Evolutionary conservation across 2,113 vertebrate species (phyloP).

Genomic region (Phyllostomus hastatus): DNA sequence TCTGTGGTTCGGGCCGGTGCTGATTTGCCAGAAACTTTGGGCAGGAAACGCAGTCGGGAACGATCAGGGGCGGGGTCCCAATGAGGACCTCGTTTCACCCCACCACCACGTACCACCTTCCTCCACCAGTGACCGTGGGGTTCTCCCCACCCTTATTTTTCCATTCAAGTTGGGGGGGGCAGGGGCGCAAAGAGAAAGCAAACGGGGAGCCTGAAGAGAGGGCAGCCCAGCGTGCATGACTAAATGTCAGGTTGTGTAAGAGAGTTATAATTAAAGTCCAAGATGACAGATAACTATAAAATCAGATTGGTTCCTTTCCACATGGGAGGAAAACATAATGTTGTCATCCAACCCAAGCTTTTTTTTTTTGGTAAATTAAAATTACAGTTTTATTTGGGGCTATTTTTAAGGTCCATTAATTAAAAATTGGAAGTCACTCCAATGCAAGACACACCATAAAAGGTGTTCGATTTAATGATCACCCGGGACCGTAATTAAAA

Average conservation of each 20-base stretch:
- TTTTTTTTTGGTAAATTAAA: constrained; percentile 60
- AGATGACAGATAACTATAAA: constrained; percentile 72
- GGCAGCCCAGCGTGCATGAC: not conserved
- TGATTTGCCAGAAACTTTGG: too few species aligned
- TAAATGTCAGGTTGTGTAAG: constrained; percentile 59
- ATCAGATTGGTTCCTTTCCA: constrained; percentile 67
- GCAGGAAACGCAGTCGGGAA: not conserved
- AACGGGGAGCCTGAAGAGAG: not conserved
- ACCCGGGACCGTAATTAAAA: constrained; percentile 77
- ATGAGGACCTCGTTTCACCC: not conserved
- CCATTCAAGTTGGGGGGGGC: not conserved
- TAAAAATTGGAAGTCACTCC: constrained; percentile 59
- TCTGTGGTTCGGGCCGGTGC: not conserved
- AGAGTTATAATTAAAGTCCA: constrained; percentile 69
- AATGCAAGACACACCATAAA: constrained; percentile 61
- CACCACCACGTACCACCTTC: accelerated
- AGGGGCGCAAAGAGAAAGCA: constrained; percentile 12
- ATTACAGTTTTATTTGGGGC: constrained; percentile 71
- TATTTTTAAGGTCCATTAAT: constrained; percentile 74
- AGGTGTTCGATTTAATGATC: constrained; percentile 75
- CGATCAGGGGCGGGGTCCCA: not conserved
- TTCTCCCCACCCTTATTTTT: not conserved
- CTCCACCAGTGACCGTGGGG: not conserved
- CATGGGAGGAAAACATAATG: constrained; percentile 64
- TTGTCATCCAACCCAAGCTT: constrained; percentile 42